Evolutionary conservation across 1,140 invertebrate species (phyloP).

Genomic region (Bacillus rossius): DNA sequence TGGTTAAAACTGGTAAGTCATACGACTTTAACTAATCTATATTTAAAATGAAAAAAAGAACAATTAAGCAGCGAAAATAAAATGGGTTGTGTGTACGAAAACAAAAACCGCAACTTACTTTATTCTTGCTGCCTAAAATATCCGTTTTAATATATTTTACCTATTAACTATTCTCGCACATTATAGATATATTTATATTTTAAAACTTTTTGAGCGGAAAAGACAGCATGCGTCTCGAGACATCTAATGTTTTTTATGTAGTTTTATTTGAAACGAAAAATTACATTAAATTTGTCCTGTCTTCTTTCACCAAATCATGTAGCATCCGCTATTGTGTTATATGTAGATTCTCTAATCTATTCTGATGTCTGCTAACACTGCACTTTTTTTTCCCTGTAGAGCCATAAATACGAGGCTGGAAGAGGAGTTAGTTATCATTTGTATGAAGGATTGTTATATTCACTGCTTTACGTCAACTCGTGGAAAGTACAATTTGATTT

Average conservation of each 20-base stretch:
- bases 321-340: too few relatives aligned
- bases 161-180: neutral
- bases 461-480: too few relatives aligned
- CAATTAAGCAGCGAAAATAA: conserved; percentile 12
- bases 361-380: too few relatives aligned
- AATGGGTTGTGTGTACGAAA: conserved; percentile 5
- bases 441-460: too few relatives aligned
- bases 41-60: neutral
- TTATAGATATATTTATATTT: neutral
- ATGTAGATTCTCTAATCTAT: too few relatives aligned
- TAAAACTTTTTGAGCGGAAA: conserved; percentile 1
- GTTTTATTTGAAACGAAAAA: neutral
- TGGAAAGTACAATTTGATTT: too few relatives aligned
- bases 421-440: too few relatives aligned
- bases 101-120: conserved; percentile 10
- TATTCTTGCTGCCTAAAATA: conserved; percentile 7
- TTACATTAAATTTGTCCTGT: too few relatives aligned
- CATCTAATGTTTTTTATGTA: too few relatives aligned
- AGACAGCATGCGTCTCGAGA: conserved; percentile 2
- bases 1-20: conserved; percentile 85
- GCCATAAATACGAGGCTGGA: too few relatives aligned
- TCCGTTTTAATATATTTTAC: conserved; percentile 4
- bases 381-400: too few relatives aligned
- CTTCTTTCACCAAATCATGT: too few relatives aligned
- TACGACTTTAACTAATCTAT: conserved; percentile 7